phyloP scores from a whole-genome alignment of 2,888 invertebrate species.

The Coecobrya sp. region DNA sequence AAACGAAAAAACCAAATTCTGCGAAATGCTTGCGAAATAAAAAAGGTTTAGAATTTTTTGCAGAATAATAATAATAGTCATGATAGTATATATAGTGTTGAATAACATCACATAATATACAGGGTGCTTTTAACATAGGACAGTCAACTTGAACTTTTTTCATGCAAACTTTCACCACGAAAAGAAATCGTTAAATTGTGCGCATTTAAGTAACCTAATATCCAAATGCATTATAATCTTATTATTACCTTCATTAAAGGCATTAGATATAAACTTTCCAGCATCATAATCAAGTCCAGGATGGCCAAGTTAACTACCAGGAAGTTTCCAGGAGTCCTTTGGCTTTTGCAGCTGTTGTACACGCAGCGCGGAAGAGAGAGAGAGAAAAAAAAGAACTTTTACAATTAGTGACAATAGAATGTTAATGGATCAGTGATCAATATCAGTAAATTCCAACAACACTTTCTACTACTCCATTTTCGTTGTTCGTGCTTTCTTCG shows the following conservation, averaged over 20 bases:
- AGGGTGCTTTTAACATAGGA: neutral
- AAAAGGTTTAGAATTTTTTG: neutral
- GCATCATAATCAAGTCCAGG: conserved; percentile 92
- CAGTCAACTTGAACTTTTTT: neutral
- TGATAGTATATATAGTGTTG: neutral
- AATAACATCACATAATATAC: neutral
- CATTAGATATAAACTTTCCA: conserved; percentile 93
- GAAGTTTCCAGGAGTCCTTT: conserved; percentile 93
- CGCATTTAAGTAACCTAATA: no score
- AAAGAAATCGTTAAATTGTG: neutral
- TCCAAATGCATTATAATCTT: neutral
- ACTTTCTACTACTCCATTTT: neutral
- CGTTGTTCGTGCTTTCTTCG: neutral
- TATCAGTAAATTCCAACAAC: conserved; percentile 1
- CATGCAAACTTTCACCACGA: neutral
- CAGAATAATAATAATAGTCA: neutral
- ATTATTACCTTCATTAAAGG: conserved; percentile 89
- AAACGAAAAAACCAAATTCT: neutral
- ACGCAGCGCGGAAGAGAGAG: neutral
- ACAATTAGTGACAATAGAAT: conserved; percentile 37
- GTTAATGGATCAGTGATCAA: conserved; percentile 40
- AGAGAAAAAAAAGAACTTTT: conserved; percentile 14
- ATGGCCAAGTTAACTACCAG: conserved; percentile 93
- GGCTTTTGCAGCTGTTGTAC: conserved; percentile 90
- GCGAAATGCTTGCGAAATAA: neutral